Base-by-base conservation (phyloP, 2,888 invertebrate genomes). In the Syritta pipiens region DNA sequence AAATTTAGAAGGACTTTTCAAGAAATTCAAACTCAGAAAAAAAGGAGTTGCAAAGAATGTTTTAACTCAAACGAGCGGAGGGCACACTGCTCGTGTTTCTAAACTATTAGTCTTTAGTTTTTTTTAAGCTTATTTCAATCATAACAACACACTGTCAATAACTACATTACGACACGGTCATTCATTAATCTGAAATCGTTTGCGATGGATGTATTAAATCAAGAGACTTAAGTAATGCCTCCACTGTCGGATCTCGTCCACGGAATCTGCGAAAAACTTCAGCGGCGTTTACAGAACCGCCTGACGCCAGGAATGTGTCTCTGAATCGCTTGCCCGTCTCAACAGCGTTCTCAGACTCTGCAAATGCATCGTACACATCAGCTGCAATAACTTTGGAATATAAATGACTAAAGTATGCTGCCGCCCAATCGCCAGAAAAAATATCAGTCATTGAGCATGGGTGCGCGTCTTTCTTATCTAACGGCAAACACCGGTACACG, bases 331-430 rank as follows among this genome's bases (percentile, higher is more conserved):
- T 91, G 0, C 94, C 94, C 3, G 93, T 91, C 44, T 90, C 91
- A 82, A 69, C 72, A 24, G 81, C 68, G 28, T 90, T 82, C 1
- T 90, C 89, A 44, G 89, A 74, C 2, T 91, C 91, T 1, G 69
- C 55, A 87, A 98, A 97, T 49, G 96, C 95, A 85, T 94, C 93
- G 86, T 94, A 96, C 26, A 95, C 92, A 88, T 98, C 98, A 0
- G 97, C 96, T 0, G 97, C 97, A 49, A 97, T 91, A 92, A 98
- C 93, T 85, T 91, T 91, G 1, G 97, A 94, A 96, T 97, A 97
- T 10, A 96, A 87, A 85, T 93, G 91, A 60, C 95, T 93, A 86
- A 95, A 98, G 86, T 96, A 96, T 0, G 96, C 95, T 0, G 96
- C 97, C 0, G 93, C 94, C 92, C 94, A 95, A 83, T 95, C 94